Base-by-base conservation (phyloP, 1,140 invertebrate species). In the Scaptomyza pallida region DNA sequence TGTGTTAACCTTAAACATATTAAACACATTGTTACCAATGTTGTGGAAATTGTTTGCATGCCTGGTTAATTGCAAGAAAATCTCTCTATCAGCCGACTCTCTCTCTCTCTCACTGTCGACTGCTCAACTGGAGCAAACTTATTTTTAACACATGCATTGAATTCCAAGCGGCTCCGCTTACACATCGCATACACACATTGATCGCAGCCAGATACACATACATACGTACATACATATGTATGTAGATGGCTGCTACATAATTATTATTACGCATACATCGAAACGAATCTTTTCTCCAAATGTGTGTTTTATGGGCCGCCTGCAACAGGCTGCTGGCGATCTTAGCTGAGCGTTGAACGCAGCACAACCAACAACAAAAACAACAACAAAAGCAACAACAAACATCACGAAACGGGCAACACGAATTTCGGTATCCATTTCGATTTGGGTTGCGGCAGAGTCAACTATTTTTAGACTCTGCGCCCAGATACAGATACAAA, bases 131-230 rank as follows among this genome's bases (percentile, higher is more conserved):
- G 80, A 85, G 77, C 82, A 86, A 79, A 81, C 67, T 75, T 86
- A 86, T 86, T 86, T 86, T 75, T 86, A 81, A 71, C 70, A 85
- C 81, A 86, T 86, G 82, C 81, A 86, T 81, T 86, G 70, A 88
- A 88, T 86, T 86, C 81, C 81, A 86, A 81, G 81, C 82, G 81
- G 81, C 81, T 86, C 81, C 82, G 78, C 88, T 88, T 88, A 86
- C 82, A 86, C 65, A 68, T 59, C 56, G 60, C 64, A 43, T 44
- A 59, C 67, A 72, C 41, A 51, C 47, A 30, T 30, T 12, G 33
- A 37, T 40, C 16, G 21, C n/a, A 30, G 26, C 26, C 41, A 63
- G 5, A 23, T 19, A 13, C n/a, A 37, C 30, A 63, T n/a, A 44
- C 12, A 2, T 6, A 19, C n/a, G 30, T 12, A 44, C 15, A 51